Base-by-base conservation (phyloP, 2,113 vertebrate genomes). In the Aleadryas rufinucha region DNA sequence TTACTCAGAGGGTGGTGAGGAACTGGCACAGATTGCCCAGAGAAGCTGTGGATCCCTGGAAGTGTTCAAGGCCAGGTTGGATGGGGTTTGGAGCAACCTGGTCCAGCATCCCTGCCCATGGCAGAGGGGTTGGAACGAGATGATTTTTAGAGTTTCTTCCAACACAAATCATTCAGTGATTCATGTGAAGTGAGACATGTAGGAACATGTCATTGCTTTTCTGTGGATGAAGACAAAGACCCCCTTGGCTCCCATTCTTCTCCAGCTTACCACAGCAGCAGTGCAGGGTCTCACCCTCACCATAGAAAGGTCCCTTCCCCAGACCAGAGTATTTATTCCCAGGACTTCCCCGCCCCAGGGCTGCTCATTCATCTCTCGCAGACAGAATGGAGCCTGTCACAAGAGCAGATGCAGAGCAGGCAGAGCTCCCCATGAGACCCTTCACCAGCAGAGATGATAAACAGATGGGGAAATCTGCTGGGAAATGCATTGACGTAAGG, bases 401-500 rank as follows among this genome's bases (percentile, higher is more conserved):
- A 93, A 84, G 87, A 94, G 90, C 95, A 96, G 91, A 96, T 95
- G 95, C 87, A 91, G 87, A 93, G 84, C 93, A 90, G 90, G 91
- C 95, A 91, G 79, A 86, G 64, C 93, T 95, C 94, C 78, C 94
- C 92, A 50, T 70, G 93, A 94, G 96, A 91, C 90, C 59, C 95
- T 92, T 95, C 82, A 83, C 85, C 87, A 93, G 93, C 68, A 93
- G 92, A 91, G 95, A 94, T 86, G 95, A 96, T 74, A 95, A 97
- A 95, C 96, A 97, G 95, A 96, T 97, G 96, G 95, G 90, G 71
- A 94, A 88, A 78, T 96, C 94, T 97, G 69, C 94, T 96, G 95
- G 96, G 96, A 95, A 95, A 89, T 19, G 93, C 76, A 93, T 66
- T 96, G 94, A 97, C 93, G 95, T 96, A 77, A 90, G 91, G 90